A percentile compares a stretch with the other conserved stretches of the same genome.
phyloP scores from a whole-genome alignment of 2,888 invertebrate genomes.

The Xanthia togata region DNA sequence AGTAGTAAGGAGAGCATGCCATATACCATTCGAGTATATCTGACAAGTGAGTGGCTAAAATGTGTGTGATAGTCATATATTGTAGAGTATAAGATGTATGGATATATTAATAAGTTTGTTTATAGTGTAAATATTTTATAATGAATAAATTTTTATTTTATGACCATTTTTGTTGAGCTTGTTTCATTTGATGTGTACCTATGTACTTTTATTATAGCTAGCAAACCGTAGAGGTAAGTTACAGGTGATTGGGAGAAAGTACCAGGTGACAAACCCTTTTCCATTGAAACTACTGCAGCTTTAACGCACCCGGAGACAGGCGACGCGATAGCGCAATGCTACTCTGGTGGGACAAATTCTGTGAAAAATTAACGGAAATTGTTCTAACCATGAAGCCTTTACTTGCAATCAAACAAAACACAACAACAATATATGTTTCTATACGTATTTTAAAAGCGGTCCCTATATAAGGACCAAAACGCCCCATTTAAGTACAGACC shows the following conservation, averaged over 20 bases:
- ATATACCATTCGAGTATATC: conserved; percentile 92
- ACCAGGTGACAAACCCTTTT: background rate
- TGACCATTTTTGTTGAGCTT: conserved; percentile 40
- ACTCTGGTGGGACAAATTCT: no score
- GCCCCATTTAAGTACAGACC: background rate
- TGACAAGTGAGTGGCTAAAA: conserved; percentile 72
- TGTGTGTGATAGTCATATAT: conserved; percentile 67
- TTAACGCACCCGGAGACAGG: no score
- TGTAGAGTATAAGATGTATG: conserved; percentile 46
- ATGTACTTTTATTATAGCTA: background rate
- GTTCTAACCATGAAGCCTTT: no score
- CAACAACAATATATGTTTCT: background rate
- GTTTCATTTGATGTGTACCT: conserved; percentile 19
- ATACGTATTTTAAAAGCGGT: background rate
- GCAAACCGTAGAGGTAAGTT: background rate
- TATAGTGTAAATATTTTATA: conserved; percentile 74
- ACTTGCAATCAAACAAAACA: background rate
- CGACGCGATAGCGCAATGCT: no score
- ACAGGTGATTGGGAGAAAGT: background rate
- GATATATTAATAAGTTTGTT: conserved; percentile 68
- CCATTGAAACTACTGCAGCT: background rate
- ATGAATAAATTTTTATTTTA: conserved; percentile 68
- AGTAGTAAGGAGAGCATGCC: conserved; percentile 91
- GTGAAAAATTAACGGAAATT: no score
- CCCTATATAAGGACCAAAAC: background rate